A percentile compares a stretch with the other conserved stretches of the same genome.
Evolutionary conservation across 92 coral and sea anemone genomes (phyloP).

Genomic region (Porites lobata): DNA sequence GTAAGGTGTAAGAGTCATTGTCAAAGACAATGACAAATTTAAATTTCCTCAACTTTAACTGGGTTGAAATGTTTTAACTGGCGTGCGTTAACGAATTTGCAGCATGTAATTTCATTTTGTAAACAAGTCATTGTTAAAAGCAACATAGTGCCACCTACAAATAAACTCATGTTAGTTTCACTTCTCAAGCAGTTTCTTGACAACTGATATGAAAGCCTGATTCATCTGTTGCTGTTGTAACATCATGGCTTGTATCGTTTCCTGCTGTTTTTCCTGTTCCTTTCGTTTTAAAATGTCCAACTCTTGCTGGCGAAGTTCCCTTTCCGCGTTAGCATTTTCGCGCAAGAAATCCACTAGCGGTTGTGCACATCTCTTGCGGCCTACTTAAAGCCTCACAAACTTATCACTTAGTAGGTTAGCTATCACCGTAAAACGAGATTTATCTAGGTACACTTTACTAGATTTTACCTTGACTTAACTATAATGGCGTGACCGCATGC

Average conservation of each 20-base stretch:
- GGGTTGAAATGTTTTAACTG: slow-evolving; percentile 38
- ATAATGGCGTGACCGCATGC: too few relatives aligned
- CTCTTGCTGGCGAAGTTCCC: slow-evolving; percentile 42
- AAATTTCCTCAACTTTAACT: slow-evolving; percentile 24
- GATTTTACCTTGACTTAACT: slow-evolving; percentile 23
- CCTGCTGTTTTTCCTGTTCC: not conserved
- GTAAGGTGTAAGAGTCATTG: slow-evolving; percentile 19
- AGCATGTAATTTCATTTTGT: too few relatives aligned
- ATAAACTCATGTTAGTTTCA: slow-evolving; percentile 37
- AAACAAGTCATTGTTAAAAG: too few relatives aligned
- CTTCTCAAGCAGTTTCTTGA: slow-evolving; percentile 41
- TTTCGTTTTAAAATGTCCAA: slow-evolving; percentile 42
- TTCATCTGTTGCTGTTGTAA: slow-evolving; percentile 30
- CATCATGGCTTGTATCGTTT: slow-evolving; percentile 40
- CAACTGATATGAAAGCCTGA: slow-evolving; percentile 40
- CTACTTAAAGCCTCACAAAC: slow-evolving; percentile 13
- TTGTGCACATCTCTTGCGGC: too few relatives aligned
- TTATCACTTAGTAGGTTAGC: slow-evolving; percentile 31
- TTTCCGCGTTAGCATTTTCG: too few relatives aligned
- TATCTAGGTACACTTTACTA: slow-evolving; percentile 32
- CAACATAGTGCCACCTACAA: not conserved
- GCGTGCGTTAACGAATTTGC: slow-evolving; percentile 1
- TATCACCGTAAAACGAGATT: slow-evolving; percentile 27
- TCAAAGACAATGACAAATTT: slow-evolving; percentile 19
- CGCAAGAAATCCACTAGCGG: too few relatives aligned